Conservation (phyloP, 2,113 vertebrate species). For the Rhombomys opimus region DNA sequence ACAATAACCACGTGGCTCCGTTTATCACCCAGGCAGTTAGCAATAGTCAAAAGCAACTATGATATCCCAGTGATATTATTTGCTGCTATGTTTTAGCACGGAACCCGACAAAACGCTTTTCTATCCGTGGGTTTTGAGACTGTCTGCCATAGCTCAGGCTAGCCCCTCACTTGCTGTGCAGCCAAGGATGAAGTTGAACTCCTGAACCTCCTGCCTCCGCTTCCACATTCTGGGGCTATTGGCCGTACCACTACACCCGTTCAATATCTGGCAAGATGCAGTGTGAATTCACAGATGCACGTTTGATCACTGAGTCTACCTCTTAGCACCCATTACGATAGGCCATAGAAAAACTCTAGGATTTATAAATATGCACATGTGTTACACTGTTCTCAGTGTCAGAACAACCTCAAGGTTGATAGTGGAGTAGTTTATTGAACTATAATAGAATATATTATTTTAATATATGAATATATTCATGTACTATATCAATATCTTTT, state of each 20-base stretch:
- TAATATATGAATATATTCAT: too few relatives aligned
- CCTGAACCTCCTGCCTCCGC: neutral
- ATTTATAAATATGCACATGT: neutral
- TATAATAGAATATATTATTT: too few relatives aligned
- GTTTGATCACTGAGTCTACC: neutral
- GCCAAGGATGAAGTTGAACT: neutral
- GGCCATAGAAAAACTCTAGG: neutral
- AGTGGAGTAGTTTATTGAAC: neutral
- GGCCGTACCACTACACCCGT: neutral
- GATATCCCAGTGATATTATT: neutral
- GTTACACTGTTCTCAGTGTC: neutral
- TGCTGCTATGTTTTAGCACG: neutral
- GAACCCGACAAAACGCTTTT: neutral
- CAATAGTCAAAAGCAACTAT: neutral
- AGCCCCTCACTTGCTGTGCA: neutral
- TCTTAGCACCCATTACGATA: neutral
- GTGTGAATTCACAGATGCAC: neutral
- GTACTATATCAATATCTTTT: neutral
- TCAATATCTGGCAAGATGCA: neutral
- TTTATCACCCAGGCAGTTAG: neutral
- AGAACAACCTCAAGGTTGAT: neutral
- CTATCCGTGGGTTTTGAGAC: neutral
- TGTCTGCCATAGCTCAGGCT: too few relatives aligned
- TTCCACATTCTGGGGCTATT: neutral
- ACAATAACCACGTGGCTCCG: neutral